Percentiles rank a stretch among this genome's conserved stretches.
Evolutionary conservation across 2,888 invertebrate species (phyloP).

Genomic region (Mongoloraphidia duomilia): DNA sequence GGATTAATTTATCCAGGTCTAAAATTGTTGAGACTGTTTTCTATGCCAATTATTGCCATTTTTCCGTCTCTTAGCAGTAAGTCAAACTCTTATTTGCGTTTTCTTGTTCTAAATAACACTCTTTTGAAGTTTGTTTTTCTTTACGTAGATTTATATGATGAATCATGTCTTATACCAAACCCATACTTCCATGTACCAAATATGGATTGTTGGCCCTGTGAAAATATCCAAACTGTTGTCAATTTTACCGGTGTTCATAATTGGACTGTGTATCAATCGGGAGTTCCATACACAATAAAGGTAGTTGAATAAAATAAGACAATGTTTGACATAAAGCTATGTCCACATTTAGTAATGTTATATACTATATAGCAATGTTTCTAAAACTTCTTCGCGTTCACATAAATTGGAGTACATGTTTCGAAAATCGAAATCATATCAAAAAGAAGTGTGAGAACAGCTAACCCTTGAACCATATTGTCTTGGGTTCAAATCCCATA

Average conservation of each 20-base stretch:
- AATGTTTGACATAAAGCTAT: background rate
- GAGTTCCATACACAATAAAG: slow-evolving; percentile 39
- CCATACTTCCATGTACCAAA: slow-evolving; percentile 70
- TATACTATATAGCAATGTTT: background rate
- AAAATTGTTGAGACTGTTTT: slow-evolving; percentile 52
- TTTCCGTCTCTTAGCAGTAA: slow-evolving; percentile 63
- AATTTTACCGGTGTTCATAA: slow-evolving; percentile 46
- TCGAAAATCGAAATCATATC: too few relatives aligned
- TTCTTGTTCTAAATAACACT: slow-evolving; percentile 2
- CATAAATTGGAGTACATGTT: background rate
- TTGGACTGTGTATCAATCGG: slow-evolving; percentile 35
- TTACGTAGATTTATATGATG: slow-evolving; percentile 58
- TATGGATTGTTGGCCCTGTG: slow-evolving; percentile 77
- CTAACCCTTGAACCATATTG: background rate
- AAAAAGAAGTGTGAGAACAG: too few relatives aligned
- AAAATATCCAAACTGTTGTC: slow-evolving; percentile 49
- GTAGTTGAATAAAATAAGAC: slow-evolving; percentile 20
- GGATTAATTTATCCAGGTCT: slow-evolving; percentile 70
- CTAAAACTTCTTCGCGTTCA: background rate
- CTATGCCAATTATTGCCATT: slow-evolving; percentile 58
- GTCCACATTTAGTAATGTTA: background rate
- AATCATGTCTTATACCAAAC: slow-evolving; percentile 70
- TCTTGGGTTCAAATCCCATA: background rate
- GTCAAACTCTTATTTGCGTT: slow-evolving; percentile 10
- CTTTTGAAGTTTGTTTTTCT: slow-evolving; percentile 6